phyloP scores from a whole-genome alignment of 2,888 invertebrate genomes.

The Ochlodes sylvanus region DNA sequence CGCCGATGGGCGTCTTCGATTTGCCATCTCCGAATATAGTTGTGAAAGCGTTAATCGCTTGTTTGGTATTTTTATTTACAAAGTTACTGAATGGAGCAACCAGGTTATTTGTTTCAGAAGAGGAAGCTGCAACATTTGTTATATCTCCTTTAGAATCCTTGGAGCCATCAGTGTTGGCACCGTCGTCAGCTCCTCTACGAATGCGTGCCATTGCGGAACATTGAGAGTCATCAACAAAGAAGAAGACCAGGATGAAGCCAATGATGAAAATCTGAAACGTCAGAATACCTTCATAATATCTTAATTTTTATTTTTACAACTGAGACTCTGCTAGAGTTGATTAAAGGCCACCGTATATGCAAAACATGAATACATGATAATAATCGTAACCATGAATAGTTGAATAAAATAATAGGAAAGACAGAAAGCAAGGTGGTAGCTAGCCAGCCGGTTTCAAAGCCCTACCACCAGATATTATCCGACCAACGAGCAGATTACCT shows the following conservation, averaged over 20 bases:
- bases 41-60: not conserved
- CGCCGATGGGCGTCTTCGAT: not conserved
- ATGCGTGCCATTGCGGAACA: conserved; percentile 11
- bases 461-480: too few species aligned
- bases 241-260: conserved; percentile 1
- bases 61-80: not conserved
- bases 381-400: too few species aligned
- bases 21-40: not conserved
- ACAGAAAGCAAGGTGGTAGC: too few species aligned
- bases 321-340: too few species aligned
- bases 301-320: too few species aligned
- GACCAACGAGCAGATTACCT: too few species aligned
- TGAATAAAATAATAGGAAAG: too few species aligned
- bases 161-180: too few species aligned
- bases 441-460: too few species aligned
- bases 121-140: conserved; percentile 16
- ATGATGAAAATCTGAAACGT: conserved; percentile 18
- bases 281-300: not conserved
- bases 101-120: not conserved
- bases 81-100: not conserved
- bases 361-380: too few species aligned
- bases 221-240: not conserved
- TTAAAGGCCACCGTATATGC: too few species aligned
- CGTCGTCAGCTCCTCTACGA: not conserved
- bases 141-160: not conserved